These are phyloP conservation scores for Drosophila albomicans DNA, from an alignment of 1,140 invertebrate species.

Conservation along the genomic window DNA sequence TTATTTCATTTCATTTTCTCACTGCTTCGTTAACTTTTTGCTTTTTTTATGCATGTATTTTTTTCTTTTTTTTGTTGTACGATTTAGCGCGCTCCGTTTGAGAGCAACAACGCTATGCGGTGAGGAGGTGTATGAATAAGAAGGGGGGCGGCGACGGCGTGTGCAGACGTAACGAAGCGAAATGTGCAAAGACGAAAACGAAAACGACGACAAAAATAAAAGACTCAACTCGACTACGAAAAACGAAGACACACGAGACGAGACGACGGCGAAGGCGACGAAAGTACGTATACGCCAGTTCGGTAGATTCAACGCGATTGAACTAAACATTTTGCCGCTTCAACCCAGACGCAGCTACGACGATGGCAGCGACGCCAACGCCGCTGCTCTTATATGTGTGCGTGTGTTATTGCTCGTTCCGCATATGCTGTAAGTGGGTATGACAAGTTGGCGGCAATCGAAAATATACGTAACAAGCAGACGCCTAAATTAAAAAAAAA, in stretches of 20 bases:
- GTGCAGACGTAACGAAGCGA: slow-evolving; percentile 48
- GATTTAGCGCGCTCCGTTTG: slow-evolving; percentile 38
- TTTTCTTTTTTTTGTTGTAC: slow-evolving; percentile 14
- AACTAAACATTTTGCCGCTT: slow-evolving; percentile 63
- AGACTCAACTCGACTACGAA: slow-evolving; percentile 32
- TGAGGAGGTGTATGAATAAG: background rate
- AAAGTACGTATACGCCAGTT: slow-evolving; percentile 77
- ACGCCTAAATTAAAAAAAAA: no score
- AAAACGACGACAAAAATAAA: slow-evolving; percentile 25
- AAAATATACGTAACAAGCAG: no score
- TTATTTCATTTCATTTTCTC: slow-evolving; percentile 45
- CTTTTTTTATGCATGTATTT: slow-evolving; percentile 41
- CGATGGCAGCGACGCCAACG: slow-evolving; percentile 34
- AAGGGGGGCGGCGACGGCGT: slow-evolving; percentile 1
- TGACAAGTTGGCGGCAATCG: no score
- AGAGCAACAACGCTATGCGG: background rate
- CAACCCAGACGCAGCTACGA: slow-evolving; percentile 50
- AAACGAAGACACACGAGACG: slow-evolving; percentile 39
- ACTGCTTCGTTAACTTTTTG: slow-evolving; percentile 42
- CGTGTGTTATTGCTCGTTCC: slow-evolving; percentile 9
- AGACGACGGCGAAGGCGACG: slow-evolving; percentile 45
- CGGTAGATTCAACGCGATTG: slow-evolving; percentile 79
- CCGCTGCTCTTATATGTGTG: slow-evolving; percentile 35
- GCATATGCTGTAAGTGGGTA: no score
- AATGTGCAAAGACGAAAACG: slow-evolving; percentile 44